phyloP scores from a whole-genome alignment of 2,797 vertebrate genomes.

The Dendrocincla fuliginosa region DNA sequence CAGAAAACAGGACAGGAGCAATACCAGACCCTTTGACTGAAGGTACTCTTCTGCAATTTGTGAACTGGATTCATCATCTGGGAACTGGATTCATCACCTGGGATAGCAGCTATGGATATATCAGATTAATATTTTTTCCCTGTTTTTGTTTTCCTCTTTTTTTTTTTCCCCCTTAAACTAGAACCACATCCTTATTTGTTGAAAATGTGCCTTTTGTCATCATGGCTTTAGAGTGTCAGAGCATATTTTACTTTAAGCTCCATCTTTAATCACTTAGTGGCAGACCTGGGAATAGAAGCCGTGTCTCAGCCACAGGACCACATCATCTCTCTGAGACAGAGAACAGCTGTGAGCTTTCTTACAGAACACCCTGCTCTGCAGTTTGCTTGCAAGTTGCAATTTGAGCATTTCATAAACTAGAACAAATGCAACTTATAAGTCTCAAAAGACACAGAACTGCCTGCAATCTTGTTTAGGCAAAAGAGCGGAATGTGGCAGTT shows the following conservation, averaged over 20 bases:
- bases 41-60: not conserved
- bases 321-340: not conserved
- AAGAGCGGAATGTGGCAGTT: not conserved
- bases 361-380: not conserved
- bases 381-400: not conserved
- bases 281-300: not conserved
- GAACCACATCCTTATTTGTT: not conserved
- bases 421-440: not conserved
- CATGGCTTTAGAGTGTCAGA: not conserved
- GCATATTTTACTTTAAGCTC: not conserved
- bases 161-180: not conserved
- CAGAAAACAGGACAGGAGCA: not conserved
- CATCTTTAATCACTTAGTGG: constrained; percentile 14
- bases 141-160: not conserved
- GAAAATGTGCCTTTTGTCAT: constrained; percentile 28
- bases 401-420: not conserved
- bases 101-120: not conserved
- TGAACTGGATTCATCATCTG: not conserved
- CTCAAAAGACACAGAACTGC: not conserved
- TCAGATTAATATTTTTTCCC: not conserved
- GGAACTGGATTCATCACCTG: not conserved
- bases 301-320: not conserved
- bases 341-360: not conserved
- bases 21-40: not conserved
- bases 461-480: not conserved